Evolutionary conservation across 2,888 invertebrate genomes (phyloP), one percentile per base, ranked within the genome.

Genomic region (Sympetrum striolatum): DNA sequence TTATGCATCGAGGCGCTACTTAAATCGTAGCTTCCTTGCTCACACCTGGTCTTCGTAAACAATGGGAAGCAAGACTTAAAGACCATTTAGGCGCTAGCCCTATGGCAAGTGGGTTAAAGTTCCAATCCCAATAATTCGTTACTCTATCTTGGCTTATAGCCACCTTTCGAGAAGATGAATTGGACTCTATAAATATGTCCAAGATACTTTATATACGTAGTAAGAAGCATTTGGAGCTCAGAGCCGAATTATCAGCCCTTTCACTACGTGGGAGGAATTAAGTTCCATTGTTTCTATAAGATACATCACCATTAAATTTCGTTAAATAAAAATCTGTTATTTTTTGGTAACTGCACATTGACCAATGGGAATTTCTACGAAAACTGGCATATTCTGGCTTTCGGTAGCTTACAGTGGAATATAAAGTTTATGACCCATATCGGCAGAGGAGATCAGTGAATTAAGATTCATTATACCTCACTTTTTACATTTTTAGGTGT

Each of bases 21-120:
- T 25, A 73, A 31, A 31, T 73, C 22, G 25, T 73, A 73, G 25
- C 73, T 31, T 31, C 25, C 25, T 31, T 73, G 31, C 60, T 60
- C 58, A 39, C 86, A 86, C 86, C 86, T 86, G 86, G 86, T 86
- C 60, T 60, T 37, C 86, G 60, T 86, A 86, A 86, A 86, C 60
- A 60, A 60, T 37, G 22, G 35, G 8, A 5, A 60, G 60, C 60
- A n/a, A 60, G 37, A 37, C 64, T 86, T 37, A 60, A 60, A 53
- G 53, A n/a, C 86, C 58, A 10, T 37, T 60, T 58, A 58, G 60
- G 37, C 35, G 86, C 60, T 86, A 37, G 31, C 58, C 53, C 15
- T 60, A 60, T 58, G 60, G 35, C 60, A 37, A 58, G 58, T 37
- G 64, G 37, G 86, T 64, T 60, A 12, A 37, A 60, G 37, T 39